Evolutionary conservation across 2,888 invertebrate species (phyloP), one percentile per base, ranked within the genome.

Genomic region (Philhelius pedissequus): DNA sequence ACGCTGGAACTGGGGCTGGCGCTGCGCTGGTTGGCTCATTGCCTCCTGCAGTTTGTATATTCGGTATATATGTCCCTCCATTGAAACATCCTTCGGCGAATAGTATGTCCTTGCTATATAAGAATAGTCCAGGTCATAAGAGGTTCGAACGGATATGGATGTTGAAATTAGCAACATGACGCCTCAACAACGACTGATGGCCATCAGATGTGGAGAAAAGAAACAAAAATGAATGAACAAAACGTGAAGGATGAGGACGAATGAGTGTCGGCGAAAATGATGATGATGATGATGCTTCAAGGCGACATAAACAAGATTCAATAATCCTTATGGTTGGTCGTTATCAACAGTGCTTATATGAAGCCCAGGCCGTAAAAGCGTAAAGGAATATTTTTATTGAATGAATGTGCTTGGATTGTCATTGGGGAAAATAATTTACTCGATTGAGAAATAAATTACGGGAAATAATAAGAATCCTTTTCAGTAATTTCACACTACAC

Each of bases 281-380:
- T 20, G 35, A 48, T 13, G 30, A 73, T 13, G 54, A 66, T 25
- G 54, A 58, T 58, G 35, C 66, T 75, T 75, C 18, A 64, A 50
- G 68, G 58, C 45, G 38, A 52, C 58, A 52, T 77, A 62, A 69
- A 77, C 52, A 70, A 54, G 62, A 70, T 77, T 77, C 69, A 62
- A 62, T 62, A 62, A 60, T 56, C 35, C 43, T 52, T 40, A 69
- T 60, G 43, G 69, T 11, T 22, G 50, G 30, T 68, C 40, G 58
- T 22, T 58, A 20, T 35, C 2, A 40, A 52, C 20, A 27, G 56
- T 38, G 15, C 27, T 50, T 66, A 45, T 56, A 27, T 32, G 32
- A 35, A 35, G 20, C 7, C 4, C 20, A 43, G n/a, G 13, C 6
- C n/a, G 30, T 32, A 9, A 70, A 15, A 43, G 11, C n/a, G 13